Evolutionary conservation across 2,113 vertebrate genomes (phyloP).

Genomic region (Apistogramma diplotaenia): DNA sequence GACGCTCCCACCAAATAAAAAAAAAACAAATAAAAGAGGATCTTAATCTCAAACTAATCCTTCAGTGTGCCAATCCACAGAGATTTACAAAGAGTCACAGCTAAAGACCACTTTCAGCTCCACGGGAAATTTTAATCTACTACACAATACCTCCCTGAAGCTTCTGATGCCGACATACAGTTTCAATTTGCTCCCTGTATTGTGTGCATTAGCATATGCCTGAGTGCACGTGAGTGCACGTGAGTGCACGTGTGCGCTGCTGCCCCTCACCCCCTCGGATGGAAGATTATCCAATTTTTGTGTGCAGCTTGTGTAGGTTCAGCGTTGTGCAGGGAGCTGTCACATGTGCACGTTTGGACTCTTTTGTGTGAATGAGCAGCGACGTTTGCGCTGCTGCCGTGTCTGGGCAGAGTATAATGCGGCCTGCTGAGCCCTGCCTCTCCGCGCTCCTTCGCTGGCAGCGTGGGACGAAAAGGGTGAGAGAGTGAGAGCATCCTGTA

Average conservation of each 20-base stretch:
- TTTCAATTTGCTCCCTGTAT: slow-evolving; percentile 18
- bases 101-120: slow-evolving; percentile 47
- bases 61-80: slow-evolving; percentile 26
- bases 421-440: slow-evolving; percentile 54
- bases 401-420: slow-evolving; percentile 37
- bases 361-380: slow-evolving; percentile 60
- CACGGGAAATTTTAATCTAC: slow-evolving; percentile 30
- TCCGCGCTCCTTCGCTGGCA: slow-evolving; percentile 30
- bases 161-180: not conserved
- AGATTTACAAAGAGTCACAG: slow-evolving; percentile 47
- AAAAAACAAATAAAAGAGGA: slow-evolving; percentile 62
- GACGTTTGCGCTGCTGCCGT: slow-evolving; percentile 1
- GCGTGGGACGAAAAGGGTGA: slow-evolving; percentile 43
- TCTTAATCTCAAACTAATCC: slow-evolving; percentile 61
- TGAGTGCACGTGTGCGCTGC: not conserved
- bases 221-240: not conserved
- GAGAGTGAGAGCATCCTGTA: slow-evolving; percentile 60
- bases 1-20: slow-evolving; percentile 40
- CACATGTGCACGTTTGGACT: slow-evolving; percentile 17
- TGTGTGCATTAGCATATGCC: not conserved
- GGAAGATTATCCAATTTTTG: slow-evolving; percentile 64
- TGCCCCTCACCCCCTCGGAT: not conserved
- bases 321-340: slow-evolving; percentile 9
- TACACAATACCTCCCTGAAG: not conserved
- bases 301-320: slow-evolving; percentile 38